A percentile compares a stretch with the other conserved stretches of the same genome.
Evolutionary conservation across 2,797 vertebrate genomes (phyloP).

Genomic region (Toxotes lorentzi): DNA sequence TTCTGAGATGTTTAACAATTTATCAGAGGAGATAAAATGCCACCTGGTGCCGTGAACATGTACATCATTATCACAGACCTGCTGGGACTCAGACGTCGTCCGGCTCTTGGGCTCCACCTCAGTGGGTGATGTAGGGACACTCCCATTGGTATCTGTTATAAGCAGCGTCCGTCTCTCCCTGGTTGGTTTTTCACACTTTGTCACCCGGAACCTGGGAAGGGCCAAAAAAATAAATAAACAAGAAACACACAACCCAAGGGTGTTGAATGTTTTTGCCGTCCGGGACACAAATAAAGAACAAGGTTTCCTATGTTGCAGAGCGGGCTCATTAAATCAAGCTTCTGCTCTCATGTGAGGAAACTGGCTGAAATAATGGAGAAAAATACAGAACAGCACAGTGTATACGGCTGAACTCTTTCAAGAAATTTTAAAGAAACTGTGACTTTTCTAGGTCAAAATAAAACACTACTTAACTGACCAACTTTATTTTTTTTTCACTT

Average conservation of each 20-base stretch:
- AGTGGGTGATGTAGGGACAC: constrained; percentile 77
- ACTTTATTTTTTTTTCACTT: background rate
- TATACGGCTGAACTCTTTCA: background rate
- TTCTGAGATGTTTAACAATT: background rate
- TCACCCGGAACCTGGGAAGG: constrained; percentile 92
- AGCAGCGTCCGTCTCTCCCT: constrained; percentile 89
- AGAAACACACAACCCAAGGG: background rate
- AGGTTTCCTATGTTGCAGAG: background rate
- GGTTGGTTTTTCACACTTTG: constrained; percentile 90
- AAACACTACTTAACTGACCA: background rate
- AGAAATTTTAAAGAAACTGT: background rate
- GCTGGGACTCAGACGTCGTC: constrained; percentile 79
- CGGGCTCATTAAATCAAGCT: constrained; percentile 26
- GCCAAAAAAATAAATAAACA: background rate
- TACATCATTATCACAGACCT: constrained; percentile 68
- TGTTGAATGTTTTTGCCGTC: background rate
- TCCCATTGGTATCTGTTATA: constrained; percentile 84
- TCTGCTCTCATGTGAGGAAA: background rate
- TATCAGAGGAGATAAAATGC: background rate
- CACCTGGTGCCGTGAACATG: background rate
- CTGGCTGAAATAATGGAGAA: background rate
- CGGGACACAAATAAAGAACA: background rate
- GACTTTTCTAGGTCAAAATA: constrained; percentile 15
- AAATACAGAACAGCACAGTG: background rate
- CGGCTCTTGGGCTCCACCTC: constrained; percentile 73